phyloP scores from a whole-genome alignment of 2,888 invertebrate genomes.

The Chalcosyrphus nemorum region DNA sequence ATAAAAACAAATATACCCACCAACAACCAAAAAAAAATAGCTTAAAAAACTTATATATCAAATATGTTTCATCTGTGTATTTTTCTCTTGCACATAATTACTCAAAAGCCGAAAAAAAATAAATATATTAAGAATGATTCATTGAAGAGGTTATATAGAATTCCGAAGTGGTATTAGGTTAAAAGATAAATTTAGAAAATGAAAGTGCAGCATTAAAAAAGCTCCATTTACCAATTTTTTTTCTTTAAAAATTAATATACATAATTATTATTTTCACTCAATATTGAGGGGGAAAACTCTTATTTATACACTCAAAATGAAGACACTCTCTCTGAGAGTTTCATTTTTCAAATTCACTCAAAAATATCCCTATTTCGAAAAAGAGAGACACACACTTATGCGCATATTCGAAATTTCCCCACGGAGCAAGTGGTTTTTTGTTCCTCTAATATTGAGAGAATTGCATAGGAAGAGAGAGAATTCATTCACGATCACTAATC shows the following conservation, averaged over 20 bases:
- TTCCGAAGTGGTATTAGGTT: conserved; percentile 47
- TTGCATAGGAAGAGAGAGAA: not conserved
- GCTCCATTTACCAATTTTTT: not conserved
- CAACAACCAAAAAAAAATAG: not conserved
- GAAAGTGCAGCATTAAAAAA: conserved; percentile 46
- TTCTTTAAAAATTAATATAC: not conserved
- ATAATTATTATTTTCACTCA: not conserved
- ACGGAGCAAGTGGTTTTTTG: not conserved
- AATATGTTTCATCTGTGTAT: conserved; percentile 32
- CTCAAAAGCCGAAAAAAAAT: conserved; percentile 21
- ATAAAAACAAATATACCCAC: not conserved
- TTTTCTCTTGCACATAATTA: conserved; percentile 58
- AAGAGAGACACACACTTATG: not conserved
- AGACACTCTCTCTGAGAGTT: not conserved
- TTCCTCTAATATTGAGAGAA: not conserved
- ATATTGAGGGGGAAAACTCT: not conserved
- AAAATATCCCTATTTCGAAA: conserved; percentile 7
- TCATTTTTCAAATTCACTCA: not conserved
- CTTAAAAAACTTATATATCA: conserved; percentile 29
- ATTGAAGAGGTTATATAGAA: conserved; percentile 31
- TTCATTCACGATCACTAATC: not conserved
- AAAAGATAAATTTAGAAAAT: conserved; percentile 54
- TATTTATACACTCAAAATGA: not conserved
- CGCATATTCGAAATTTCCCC: not conserved
- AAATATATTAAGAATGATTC: conserved; percentile 49